Base-by-base conservation (phyloP, 2,797 vertebrate genomes). In the Scleropages formosus region DNA sequence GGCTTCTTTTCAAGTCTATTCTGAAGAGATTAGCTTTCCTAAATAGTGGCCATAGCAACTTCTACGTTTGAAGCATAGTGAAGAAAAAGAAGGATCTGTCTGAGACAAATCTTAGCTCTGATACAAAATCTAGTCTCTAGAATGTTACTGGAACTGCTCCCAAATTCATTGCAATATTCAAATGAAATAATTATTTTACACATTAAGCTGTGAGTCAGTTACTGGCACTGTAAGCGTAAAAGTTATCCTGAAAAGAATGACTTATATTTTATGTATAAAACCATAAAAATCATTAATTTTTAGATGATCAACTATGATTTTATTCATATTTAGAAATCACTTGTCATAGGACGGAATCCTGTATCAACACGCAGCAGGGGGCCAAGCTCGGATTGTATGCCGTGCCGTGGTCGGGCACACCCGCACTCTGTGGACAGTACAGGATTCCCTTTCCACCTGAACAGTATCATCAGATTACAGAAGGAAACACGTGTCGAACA, bases 151-250 rank as follows among this genome's bases (percentile, higher is more conserved):
- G 49, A 59, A 24, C 51, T 39, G 26, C 49, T 72, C 53, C 26
- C 49, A 15, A 31, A 58, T 39, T 72, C 53, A 72, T 51, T 56
- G 69, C 53, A 2, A 56, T 56, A 18, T 10, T 72, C 69, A 56
- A 58, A 27, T 26, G 58, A 56, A 72, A 13, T 56, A 72, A 56
- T 72, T 16, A 49, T 26, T 49, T 69, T 22, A 67, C 44, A 56
- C 53, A 53, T 56, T 9, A 11, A 56, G 18, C 18, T 56, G 18
- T 10, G 53, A 12, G 11, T 18, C 53, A 56, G 53, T 64, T 62
- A 64, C 31, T 26, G 65, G 65, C 22, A n/a, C 67, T 26, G 47
- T 53, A 69, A 51, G 46, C 51, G 53, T 51, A 47, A 69, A 69
- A 53, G 26, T 51, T 22, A 67, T 51, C 26, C 69, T 4, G 31